These are phyloP conservation scores for Halictus quadricinctus DNA, from an alignment of 2,888 invertebrate genomes.

Conservation along the genomic window DNA sequence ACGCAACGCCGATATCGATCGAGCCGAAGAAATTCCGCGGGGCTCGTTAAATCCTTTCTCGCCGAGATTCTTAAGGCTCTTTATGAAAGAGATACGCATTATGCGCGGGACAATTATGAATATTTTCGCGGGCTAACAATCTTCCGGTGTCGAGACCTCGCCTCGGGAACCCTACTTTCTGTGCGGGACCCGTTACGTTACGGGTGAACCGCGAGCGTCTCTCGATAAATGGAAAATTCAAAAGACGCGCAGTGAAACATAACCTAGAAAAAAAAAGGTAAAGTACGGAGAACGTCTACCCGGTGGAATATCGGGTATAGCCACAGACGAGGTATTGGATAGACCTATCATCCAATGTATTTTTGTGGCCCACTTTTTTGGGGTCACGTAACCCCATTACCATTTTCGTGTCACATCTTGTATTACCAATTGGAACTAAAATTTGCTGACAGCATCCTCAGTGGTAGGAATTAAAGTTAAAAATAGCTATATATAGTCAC, in stretches of 20 bases:
- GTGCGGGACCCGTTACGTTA: conserved; percentile 26
- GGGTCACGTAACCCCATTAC: no score
- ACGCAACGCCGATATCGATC: conserved; percentile 10
- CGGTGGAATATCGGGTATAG: background rate
- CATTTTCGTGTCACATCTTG: no score
- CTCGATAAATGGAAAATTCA: conserved; percentile 9
- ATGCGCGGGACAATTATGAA: conserved; percentile 41
- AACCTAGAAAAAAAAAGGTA: background rate
- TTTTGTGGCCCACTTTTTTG: no score
- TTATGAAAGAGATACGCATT: conserved; percentile 31
- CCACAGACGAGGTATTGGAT: no score
- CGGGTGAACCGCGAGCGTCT: conserved; percentile 10
- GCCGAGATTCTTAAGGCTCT: conserved; percentile 47
- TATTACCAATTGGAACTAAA: no score
- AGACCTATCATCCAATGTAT: no score
- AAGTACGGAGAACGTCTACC: background rate
- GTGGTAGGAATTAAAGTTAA: no score
- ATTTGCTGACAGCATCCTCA: no score
- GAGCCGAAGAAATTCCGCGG: conserved; percentile 24
- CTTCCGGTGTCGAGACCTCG: conserved; percentile 26
- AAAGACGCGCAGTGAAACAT: conserved; percentile 6
- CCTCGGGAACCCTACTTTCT: conserved; percentile 13
- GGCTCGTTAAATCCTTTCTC: conserved; percentile 45
- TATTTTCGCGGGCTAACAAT: conserved; percentile 41
- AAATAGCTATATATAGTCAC: no score